A percentile compares a stretch with the other conserved stretches of the same genome.
These are phyloP conservation scores for Macrotus californicus DNA, from an alignment of 2,113 vertebrate species.

Conservation along the genomic window DNA sequence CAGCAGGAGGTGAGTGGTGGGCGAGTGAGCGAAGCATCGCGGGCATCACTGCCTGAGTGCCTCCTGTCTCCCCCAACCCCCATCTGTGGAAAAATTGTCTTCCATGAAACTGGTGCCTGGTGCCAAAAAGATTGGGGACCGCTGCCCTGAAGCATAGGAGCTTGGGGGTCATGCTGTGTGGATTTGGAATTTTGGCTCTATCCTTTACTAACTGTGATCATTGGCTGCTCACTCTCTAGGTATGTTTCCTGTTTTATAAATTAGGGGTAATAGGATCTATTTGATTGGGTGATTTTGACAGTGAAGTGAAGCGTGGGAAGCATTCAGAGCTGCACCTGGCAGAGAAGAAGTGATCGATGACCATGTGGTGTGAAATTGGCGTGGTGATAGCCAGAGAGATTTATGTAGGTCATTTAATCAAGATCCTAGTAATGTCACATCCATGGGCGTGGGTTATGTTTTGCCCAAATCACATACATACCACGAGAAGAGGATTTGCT, in stretches of 20 bases:
- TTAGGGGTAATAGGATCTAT: background rate
- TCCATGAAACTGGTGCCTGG: too few relatives aligned
- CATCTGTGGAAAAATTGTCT: too few relatives aligned
- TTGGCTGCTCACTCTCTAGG: background rate
- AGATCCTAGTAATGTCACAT: background rate
- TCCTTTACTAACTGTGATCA: background rate
- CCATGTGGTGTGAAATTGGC: background rate
- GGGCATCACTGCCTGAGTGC: too few relatives aligned
- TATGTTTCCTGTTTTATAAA: background rate
- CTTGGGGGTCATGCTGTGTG: background rate
- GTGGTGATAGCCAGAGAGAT: background rate
- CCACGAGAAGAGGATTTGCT: background rate
- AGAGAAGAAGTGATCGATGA: rapidly evolving
- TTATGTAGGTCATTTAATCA: background rate
- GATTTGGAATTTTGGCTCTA: background rate
- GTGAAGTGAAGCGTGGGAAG: background rate
- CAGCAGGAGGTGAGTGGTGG: too few relatives aligned
- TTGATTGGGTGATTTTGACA: background rate
- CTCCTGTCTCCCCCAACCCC: too few relatives aligned
- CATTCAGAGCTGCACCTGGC: background rate
- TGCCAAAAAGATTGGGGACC: too few relatives aligned
- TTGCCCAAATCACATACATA: background rate
- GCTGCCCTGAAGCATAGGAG: background rate
- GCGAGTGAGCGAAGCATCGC: too few relatives aligned
- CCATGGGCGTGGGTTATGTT: background rate